Conservation (phyloP, 2,113 vertebrate genomes). For the Eudyptes chrysolophus region DNA sequence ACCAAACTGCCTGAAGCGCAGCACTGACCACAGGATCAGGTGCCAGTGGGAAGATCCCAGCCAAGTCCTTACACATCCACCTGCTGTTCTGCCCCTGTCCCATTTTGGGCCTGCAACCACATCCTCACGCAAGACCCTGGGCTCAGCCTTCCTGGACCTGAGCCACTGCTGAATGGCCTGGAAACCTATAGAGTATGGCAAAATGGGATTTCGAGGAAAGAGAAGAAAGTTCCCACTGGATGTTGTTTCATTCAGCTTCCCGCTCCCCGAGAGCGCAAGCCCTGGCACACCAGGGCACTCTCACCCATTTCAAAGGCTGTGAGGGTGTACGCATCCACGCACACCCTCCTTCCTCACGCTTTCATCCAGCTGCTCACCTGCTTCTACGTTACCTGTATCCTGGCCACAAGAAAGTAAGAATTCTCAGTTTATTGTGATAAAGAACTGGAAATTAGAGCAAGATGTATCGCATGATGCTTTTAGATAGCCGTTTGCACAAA, state of each 20-base stretch:
- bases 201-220: background rate
- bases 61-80: background rate
- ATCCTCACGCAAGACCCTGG: background rate
- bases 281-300: background rate
- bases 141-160: background rate
- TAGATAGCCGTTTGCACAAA: background rate
- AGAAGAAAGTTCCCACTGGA: background rate
- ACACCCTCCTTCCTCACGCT: background rate
- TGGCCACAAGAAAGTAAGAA: background rate
- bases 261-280: no score
- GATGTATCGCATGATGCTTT: background rate
- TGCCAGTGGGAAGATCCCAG: background rate
- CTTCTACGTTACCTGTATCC: background rate
- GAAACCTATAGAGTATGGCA: background rate
- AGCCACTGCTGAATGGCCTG: background rate
- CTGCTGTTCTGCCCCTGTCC: background rate
- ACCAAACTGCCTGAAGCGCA: background rate
- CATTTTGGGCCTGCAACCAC: no score
- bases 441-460: background rate
- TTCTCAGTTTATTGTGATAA: background rate
- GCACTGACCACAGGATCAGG: background rate
- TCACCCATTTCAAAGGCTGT: background rate
- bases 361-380: background rate
- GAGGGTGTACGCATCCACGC: accelerated
- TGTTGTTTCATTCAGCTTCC: background rate